phyloP scores from a whole-genome alignment of 2,888 invertebrate genomes.

The Epinotia ramella region DNA sequence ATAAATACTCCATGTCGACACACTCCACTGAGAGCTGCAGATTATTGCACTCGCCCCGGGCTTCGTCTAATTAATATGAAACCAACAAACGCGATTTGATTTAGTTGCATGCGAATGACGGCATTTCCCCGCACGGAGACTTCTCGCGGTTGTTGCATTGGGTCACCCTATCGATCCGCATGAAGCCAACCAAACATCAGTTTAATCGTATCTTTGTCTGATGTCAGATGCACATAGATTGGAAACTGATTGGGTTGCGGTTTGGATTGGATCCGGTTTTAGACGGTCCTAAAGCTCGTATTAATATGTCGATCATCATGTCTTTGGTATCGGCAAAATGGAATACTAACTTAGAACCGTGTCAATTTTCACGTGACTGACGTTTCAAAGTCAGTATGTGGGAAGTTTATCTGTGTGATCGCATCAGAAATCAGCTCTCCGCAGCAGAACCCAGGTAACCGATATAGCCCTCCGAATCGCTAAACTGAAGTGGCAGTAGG shows the following conservation, averaged over 20 bases:
- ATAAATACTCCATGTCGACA: background rate
- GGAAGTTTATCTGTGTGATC: too few relatives aligned
- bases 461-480: too few relatives aligned
- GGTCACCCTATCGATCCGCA: constrained; percentile 7
- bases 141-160: constrained; percentile 18
- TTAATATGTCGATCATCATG: background rate
- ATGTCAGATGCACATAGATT: constrained; percentile 5
- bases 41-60: constrained; percentile 28
- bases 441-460: too few relatives aligned
- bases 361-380: too few relatives aligned
- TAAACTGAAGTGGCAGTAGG: too few relatives aligned
- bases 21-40: background rate
- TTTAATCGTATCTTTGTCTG: constrained; percentile 2
- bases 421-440: too few relatives aligned
- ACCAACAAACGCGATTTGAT: constrained; percentile 34
- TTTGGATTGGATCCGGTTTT: background rate
- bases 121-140: background rate
- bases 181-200: constrained; percentile 16
- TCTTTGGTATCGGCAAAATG: too few relatives aligned
- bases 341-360: too few relatives aligned
- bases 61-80: constrained; percentile 37
- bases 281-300: constrained; percentile 2
- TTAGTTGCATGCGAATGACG: constrained; percentile 35
- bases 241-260: background rate
- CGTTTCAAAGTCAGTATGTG: background rate